Conservation (phyloP, 2,797 vertebrate genomes). For the Ctenosaura bakeri region DNA sequence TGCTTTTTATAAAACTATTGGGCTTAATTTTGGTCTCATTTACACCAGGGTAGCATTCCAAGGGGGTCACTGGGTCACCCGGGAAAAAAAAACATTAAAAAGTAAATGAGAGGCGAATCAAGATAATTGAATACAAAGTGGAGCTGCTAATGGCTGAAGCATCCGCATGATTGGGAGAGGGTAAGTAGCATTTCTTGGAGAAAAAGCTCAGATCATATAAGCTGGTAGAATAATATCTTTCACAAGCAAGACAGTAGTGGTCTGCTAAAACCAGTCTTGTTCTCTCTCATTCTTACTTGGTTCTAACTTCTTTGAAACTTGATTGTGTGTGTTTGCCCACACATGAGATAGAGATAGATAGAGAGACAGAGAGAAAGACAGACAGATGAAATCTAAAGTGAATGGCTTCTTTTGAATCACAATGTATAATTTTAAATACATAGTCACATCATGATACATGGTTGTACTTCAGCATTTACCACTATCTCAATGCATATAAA, state of each 20-base stretch:
- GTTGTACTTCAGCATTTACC: too few relatives aligned
- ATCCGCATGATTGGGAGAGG: conserved; percentile 20
- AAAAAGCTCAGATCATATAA: conserved; percentile 16
- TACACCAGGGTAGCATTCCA: conserved; percentile 40
- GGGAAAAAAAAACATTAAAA: conserved; percentile 18
- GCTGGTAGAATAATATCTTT: neutral
- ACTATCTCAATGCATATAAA: neutral
- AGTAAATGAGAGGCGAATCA: conserved; percentile 48
- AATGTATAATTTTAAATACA: too few relatives aligned
- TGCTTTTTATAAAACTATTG: conserved; percentile 30
- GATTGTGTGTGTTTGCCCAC: neutral
- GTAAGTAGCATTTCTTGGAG: neutral
- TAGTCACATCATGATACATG: neutral
- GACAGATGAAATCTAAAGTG: too few relatives aligned
- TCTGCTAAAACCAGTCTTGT: neutral
- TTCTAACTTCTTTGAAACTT: neutral
- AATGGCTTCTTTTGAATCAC: too few relatives aligned
- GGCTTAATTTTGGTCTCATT: conserved; percentile 45
- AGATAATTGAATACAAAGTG: conserved; percentile 46
- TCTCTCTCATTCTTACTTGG: neutral
- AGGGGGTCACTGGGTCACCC: conserved; percentile 10
- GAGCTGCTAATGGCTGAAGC: conserved; percentile 27
- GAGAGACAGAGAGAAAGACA: too few relatives aligned
- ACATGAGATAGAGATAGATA: too few relatives aligned
- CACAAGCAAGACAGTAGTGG: neutral